Evolutionary conservation across 2,888 invertebrate genomes (phyloP), one percentile per base, ranked within the genome.

Genomic region (Oxystoma pomonae): DNA sequence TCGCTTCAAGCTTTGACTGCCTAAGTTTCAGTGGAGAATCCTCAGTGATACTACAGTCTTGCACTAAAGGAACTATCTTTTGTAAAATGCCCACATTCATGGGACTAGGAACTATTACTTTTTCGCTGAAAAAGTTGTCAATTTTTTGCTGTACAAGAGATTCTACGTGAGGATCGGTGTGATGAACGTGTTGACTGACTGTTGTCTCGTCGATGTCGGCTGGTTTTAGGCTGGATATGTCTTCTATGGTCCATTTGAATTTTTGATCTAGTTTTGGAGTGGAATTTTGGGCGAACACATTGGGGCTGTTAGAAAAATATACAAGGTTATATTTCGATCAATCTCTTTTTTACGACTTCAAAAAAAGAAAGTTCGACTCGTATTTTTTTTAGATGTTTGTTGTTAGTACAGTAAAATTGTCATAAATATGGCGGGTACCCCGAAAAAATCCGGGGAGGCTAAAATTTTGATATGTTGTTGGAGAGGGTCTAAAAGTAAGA

Each of bases 171-270:
- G 88, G 86, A 75, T 90, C 90, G 17, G 85, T 83, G 55, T 64
- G 63, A 0, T 83, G 81, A 0, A 86, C 85, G 71, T 85, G 85
- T 71, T 88, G 87, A 69, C 87, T 85, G 60, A 83, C 80, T 59
- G 86, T 85, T 59, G 82, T 77, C 70, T 84, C 88, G 67, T 89
- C 88, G 63, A 90, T 89, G 69, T 87, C 86, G 1, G 86, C 87
- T 19, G 90, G 90, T 58, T 85, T 83, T 63, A 90, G 78, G n/a
- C 80, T 81, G 61, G 89, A 88, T 9, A 87, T 81, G 73, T 90
- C 88, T 65, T 90, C 89, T 65, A 90, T 88, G 57, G 86, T 87
- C 90, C 90, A 90, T 62, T 82, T 80, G 72, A 87, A 88, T 62
- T 82, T 82, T n/a, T 82, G 78, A 18, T 70, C 81, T 65, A 74